Conservation (phyloP, 2,888 invertebrate genomes). For the Aethes cnicana region DNA sequence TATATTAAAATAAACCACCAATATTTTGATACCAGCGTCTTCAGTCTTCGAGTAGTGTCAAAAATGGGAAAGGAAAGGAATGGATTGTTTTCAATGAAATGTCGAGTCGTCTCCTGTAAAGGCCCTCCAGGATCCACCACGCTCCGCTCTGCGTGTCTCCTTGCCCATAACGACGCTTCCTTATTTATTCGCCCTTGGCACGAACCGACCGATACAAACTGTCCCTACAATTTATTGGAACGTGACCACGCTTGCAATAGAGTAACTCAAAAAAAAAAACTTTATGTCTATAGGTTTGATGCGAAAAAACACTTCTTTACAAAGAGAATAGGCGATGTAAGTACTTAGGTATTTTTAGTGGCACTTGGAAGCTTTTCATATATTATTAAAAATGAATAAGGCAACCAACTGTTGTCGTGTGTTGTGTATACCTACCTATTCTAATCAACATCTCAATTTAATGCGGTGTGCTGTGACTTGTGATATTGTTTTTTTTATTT, state of each 20-base stretch:
- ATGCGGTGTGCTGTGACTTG: slow-evolving; percentile 15
- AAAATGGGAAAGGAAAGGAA: too few species aligned
- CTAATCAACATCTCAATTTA: too few species aligned
- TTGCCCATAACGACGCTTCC: slow-evolving; percentile 60
- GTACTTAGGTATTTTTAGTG: too few species aligned
- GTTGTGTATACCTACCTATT: background rate
- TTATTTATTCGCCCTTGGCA: slow-evolving; percentile 76
- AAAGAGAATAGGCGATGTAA: too few species aligned
- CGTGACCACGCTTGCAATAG: slow-evolving; percentile 63
- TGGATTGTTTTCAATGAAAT: too few species aligned
- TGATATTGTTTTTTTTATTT: slow-evolving; percentile 4
- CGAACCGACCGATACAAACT: slow-evolving; percentile 75
- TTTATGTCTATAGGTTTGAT: background rate
- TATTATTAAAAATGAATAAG: too few species aligned
- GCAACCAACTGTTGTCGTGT: background rate
- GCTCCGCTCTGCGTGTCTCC: slow-evolving; percentile 62
- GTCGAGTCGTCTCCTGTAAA: slow-evolving; percentile 5
- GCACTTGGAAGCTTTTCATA: too few species aligned
- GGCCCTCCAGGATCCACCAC: slow-evolving; percentile 46
- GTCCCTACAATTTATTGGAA: slow-evolving; percentile 74
- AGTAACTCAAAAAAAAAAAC: background rate
- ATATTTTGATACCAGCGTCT: too few species aligned
- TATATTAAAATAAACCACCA: too few species aligned
- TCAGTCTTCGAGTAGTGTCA: too few species aligned
- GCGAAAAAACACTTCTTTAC: background rate